These are phyloP conservation scores for Entomobrya proxima DNA, from an alignment of 2,888 invertebrate species.

Conservation along the genomic window DNA sequence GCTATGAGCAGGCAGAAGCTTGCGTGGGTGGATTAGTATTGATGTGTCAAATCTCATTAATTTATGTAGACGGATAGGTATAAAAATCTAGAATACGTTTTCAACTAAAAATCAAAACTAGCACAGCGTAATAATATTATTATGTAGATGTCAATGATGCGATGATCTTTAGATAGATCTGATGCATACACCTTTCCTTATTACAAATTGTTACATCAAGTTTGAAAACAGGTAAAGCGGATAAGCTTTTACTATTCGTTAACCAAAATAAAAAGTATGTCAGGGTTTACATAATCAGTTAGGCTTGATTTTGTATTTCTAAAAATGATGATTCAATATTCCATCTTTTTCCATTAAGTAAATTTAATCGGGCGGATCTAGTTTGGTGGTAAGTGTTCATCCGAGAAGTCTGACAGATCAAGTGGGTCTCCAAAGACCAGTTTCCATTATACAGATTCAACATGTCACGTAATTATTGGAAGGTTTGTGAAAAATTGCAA, in stretches of 20 bases:
- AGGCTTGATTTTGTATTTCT: not conserved
- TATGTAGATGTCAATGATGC: too few relatives aligned
- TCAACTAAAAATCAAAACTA: too few relatives aligned
- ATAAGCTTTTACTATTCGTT: too few relatives aligned
- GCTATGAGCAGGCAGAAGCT: too few relatives aligned
- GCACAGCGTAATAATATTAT: too few relatives aligned
- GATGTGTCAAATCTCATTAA: too few relatives aligned
- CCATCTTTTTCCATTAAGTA: not conserved
- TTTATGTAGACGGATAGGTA: too few relatives aligned
- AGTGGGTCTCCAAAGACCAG: slow-evolving; percentile 15
- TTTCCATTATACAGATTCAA: slow-evolving; percentile 17
- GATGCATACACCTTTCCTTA: too few relatives aligned
- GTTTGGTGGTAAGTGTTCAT: slow-evolving; percentile 7
- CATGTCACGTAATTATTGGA: slow-evolving; percentile 44
- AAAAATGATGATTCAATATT: not conserved
- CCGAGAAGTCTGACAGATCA: slow-evolving; percentile 30
- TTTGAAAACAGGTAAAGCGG: not conserved
- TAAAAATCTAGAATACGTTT: too few relatives aligned
- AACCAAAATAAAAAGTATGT: slow-evolving; percentile 5
- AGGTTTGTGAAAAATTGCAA: not conserved
- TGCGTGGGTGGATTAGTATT: too few relatives aligned
- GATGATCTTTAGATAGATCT: too few relatives aligned
- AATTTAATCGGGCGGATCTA: slow-evolving; percentile 21
- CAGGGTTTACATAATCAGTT: not conserved
- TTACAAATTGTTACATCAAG: too few relatives aligned